Conservation (phyloP, 2,888 invertebrate genomes). For the Dicranocentrus wangi region DNA sequence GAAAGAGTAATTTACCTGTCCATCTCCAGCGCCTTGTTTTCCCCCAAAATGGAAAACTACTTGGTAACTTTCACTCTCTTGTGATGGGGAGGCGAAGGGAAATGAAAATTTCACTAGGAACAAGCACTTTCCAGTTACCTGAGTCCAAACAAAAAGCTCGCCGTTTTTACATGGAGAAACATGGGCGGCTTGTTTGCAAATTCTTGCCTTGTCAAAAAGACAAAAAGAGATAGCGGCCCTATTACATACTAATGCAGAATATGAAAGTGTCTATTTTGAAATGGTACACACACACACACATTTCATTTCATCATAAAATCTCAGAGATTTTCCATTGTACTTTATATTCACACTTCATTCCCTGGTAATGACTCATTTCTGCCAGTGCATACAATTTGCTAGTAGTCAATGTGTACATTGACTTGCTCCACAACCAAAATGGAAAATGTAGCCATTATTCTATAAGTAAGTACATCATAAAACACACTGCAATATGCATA, state of each 20-base stretch:
- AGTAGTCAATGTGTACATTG: constrained; percentile 9
- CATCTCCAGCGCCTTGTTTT: constrained; percentile 5
- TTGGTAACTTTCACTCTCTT: not conserved
- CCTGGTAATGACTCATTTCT: constrained; percentile 37
- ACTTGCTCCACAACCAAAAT: too few species aligned
- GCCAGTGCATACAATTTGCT: constrained; percentile 15
- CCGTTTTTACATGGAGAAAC: too few species aligned
- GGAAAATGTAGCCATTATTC: too few species aligned
- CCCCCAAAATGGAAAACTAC: not conserved
- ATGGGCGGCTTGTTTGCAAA: too few species aligned
- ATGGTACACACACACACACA: too few species aligned
- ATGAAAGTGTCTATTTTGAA: too few species aligned
- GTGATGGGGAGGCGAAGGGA: not conserved
- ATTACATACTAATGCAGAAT: too few species aligned
- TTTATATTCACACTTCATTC: constrained; percentile 50
- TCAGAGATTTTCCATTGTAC: not conserved
- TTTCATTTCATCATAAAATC: constrained; percentile 44
- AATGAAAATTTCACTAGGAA: not conserved
- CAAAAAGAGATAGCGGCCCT: too few species aligned
- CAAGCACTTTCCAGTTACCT: not conserved
- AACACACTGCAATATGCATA: too few species aligned
- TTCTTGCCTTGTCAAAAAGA: too few species aligned
- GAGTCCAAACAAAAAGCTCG: not conserved
- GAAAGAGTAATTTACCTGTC: constrained; percentile 11
- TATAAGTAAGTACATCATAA: too few species aligned